Percentiles rank a stretch among this genome's conserved stretches.
Conservation (phyloP, 2,888 invertebrate species). For the Philonicus albiceps region DNA sequence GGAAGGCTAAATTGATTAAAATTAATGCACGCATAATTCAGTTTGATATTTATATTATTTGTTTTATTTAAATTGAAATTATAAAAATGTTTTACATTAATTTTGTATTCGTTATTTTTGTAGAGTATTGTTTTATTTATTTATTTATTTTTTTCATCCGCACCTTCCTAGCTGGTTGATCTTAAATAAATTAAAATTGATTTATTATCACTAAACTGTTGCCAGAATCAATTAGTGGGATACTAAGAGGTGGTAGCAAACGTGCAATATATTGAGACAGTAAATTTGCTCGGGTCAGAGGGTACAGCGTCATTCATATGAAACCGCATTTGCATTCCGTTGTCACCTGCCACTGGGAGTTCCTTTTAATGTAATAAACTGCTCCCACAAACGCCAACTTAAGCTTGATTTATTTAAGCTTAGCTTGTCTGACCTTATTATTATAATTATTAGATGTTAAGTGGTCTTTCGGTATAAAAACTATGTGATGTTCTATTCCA, state of each 20-base stretch:
- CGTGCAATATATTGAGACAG: not conserved
- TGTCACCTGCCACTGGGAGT: not conserved
- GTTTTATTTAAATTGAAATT: no score
- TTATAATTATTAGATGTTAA: no score
- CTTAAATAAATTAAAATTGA: not conserved
- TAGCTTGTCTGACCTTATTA: no score
- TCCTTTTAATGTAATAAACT: not conserved
- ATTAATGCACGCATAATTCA: not conserved
- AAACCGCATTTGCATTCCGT: not conserved
- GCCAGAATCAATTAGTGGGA: not conserved
- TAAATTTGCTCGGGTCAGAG: not conserved
- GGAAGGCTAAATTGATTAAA: not conserved
- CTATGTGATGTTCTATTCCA: no score
- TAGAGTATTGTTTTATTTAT: no score
- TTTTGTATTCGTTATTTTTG: no score
- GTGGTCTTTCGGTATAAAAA: no score
- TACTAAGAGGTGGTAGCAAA: not conserved
- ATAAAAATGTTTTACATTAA: no score
- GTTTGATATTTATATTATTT: no score
- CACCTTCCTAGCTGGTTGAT: not conserved
- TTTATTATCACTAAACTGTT: not conserved
- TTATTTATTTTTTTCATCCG: no score
- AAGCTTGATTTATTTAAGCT: not conserved
- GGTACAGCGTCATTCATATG: not conserved
- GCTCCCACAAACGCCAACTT: not conserved